Percentiles rank a stretch among this genome's conserved stretches.
These are phyloP conservation scores for Conopomorpha cramerella DNA, from an alignment of 1,140 invertebrate species.

Conservation along the genomic window DNA sequence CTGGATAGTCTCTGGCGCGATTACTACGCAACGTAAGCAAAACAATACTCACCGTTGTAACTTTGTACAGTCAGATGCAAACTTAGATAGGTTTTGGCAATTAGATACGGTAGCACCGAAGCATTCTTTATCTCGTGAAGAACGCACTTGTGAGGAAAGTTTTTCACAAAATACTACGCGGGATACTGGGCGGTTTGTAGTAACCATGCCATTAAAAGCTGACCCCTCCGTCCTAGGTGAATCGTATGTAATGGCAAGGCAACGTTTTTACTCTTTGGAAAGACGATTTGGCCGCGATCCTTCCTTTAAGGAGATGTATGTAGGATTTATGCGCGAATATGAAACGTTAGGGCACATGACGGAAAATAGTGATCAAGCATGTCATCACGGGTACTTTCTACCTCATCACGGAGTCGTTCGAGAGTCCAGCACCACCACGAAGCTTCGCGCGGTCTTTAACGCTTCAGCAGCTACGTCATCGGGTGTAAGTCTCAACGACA, in stretches of 20 bases:
- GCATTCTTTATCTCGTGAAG: neutral
- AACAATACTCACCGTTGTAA: constrained; percentile 7
- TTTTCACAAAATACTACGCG: constrained; percentile 12
- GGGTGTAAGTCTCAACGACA: constrained; percentile 22
- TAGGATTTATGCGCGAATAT: constrained; percentile 22
- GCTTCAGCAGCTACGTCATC: constrained; percentile 11
- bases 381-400: constrained; percentile 20
- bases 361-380: neutral
- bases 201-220: constrained; percentile 10
- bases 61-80: neutral
- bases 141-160: constrained; percentile 8
- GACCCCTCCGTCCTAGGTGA: constrained; percentile 12
- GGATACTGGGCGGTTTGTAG: constrained; percentile 11
- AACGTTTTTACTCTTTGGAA: constrained; percentile 17
- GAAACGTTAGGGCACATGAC: constrained; percentile 15
- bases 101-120: constrained; percentile 4
- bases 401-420: constrained; percentile 35
- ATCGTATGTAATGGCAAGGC: constrained; percentile 7
- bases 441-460: constrained; percentile 27
- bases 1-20: constrained; percentile 14
- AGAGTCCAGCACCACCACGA: constrained; percentile 17
- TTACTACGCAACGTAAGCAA: neutral
- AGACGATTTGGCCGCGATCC: constrained; percentile 10
- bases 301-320: constrained; percentile 11
- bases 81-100: constrained; percentile 6